Base-by-base conservation (phyloP, 2,797 vertebrate genomes). In the Melanogrammus aeglefinus region DNA sequence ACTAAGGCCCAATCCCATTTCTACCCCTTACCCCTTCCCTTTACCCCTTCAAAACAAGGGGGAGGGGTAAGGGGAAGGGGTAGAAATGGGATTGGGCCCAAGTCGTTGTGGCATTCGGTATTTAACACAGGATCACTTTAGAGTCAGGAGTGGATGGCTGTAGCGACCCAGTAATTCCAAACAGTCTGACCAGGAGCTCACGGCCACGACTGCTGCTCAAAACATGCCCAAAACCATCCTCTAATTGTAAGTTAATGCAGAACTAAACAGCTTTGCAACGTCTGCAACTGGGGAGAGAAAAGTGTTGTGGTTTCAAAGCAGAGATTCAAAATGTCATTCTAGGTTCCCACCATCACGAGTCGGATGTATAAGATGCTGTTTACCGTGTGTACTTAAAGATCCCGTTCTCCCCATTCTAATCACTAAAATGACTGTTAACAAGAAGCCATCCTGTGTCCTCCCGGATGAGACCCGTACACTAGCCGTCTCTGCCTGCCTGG, bases 361-460 rank as follows among this genome's bases (percentile, higher is more conserved):
- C 51, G 44, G n/a, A 77, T 79, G 27, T 66, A 47, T 83, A 80
- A 38, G 74, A 75, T 71, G 81, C 75, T 76, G 80, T 88, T 90
- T 84, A 86, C 85, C 82, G 75, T 83, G 79, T 86, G 79, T 79
- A 73, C 77, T 77, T 74, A 80, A 78, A 75, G 29, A 82, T 84
- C 2, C 71, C 29, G 7, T 63, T 79, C 14, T 81, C 88, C 73
- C 73, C 81, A 87, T 79, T 36, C 21, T 71, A 69, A 72, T 80
- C 76, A 82, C 88, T 77, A 78, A 84, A 24, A 88, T 38, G 91
- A 92, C 92, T 93, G 91, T 92, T 91, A 91, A 92, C 85, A 86
- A 72, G 78, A 92, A 91, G 89, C 89, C 91, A 91, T 90, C 85
- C 80, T 80, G 66, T 51, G 87, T 85, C 82, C 70, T 66, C 75